Evolutionary conservation across 1,140 invertebrate species (phyloP).

Genomic region (Drosophila sproati): DNA sequence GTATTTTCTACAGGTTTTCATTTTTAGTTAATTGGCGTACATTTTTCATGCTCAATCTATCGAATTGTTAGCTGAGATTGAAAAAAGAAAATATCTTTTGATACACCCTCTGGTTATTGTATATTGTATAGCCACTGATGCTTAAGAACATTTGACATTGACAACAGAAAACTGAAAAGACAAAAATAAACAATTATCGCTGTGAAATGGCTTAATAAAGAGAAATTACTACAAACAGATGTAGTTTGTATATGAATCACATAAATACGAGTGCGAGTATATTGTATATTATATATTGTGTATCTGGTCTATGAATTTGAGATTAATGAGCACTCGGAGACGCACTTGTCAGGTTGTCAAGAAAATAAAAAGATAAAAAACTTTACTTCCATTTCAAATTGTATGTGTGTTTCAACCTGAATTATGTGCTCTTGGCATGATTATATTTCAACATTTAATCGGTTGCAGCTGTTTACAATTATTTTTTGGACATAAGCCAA

Average conservation of each 20-base stretch:
- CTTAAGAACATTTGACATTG: slow-evolving; percentile 22
- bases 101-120: background rate
- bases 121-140: background rate
- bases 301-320: slow-evolving; percentile 36
- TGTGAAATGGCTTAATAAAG: slow-evolving; percentile 13
- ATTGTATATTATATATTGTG: background rate
- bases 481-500: slow-evolving; percentile 44
- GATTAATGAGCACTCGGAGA: slow-evolving; percentile 54
- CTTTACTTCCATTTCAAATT: slow-evolving; percentile 24
- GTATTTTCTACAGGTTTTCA: too few relatives aligned
- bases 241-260: background rate
- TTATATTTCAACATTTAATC: slow-evolving; percentile 48
- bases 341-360: slow-evolving; percentile 46
- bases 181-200: background rate
- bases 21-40: too few relatives aligned
- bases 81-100: background rate
- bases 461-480: slow-evolving; percentile 44
- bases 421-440: slow-evolving; percentile 67
- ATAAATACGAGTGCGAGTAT: background rate
- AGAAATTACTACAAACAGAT: background rate
- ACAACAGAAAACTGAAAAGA: slow-evolving; percentile 1
- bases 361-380: slow-evolving; percentile 9
- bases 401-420: slow-evolving; percentile 52
- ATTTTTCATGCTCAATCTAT: too few relatives aligned
- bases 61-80: too few relatives aligned